Percentiles rank a stretch among this genome's conserved stretches.
phyloP scores from a whole-genome alignment of 2,797 vertebrate genomes.

The Acropternis orthonyx region DNA sequence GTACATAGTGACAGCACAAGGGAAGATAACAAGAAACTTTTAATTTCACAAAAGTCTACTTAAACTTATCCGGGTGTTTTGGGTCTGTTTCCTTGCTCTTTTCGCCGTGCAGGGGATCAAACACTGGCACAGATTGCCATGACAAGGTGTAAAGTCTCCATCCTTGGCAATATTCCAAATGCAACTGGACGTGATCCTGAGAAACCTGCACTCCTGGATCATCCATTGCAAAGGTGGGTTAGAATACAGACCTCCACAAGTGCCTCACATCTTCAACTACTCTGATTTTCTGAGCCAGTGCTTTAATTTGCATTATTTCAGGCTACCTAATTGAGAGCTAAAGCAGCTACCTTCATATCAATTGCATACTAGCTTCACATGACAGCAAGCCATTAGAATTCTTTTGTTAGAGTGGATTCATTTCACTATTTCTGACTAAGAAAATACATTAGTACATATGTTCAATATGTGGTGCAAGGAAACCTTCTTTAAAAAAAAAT shows the following conservation, averaged over 20 bases:
- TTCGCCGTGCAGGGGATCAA: background rate
- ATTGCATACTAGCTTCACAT: background rate
- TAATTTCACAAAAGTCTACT: background rate
- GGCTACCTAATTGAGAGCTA: background rate
- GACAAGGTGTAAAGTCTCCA: background rate
- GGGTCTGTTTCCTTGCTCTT: accelerated
- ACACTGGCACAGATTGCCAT: background rate
- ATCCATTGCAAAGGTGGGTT: accelerated
- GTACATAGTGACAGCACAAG: background rate
- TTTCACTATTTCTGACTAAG: background rate
- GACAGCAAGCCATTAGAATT: background rate
- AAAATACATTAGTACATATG: background rate
- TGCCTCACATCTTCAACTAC: background rate
- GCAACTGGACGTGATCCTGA: no score
- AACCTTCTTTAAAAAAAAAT: background rate
- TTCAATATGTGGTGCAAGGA: background rate
- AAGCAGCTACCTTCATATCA: background rate
- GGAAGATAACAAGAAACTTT: background rate
- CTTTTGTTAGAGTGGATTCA: background rate
- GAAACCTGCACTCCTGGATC: background rate
- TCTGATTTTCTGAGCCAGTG: background rate
- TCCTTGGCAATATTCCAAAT: background rate
- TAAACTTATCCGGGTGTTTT: accelerated
- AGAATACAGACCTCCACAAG: background rate
- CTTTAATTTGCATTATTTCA: background rate